Percentiles rank a stretch among this genome's conserved stretches.
These are phyloP conservation scores for Autographa pulchrina DNA, from an alignment of 2,888 invertebrate genomes.

Conservation along the genomic window DNA sequence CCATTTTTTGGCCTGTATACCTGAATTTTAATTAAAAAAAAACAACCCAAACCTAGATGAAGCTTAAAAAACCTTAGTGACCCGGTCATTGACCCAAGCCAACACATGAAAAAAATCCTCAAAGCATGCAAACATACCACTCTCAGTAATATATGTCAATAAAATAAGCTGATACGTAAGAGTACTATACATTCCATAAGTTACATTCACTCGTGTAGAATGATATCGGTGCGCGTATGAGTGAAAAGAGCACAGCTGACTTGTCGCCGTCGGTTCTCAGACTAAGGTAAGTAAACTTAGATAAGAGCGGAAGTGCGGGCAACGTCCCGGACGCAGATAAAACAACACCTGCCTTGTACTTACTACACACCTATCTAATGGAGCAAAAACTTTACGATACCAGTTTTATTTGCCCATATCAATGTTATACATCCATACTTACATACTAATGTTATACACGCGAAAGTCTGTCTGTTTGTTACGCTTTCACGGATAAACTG, in stretches of 20 bases:
- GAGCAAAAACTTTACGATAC: constrained; percentile 48
- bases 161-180: neutral
- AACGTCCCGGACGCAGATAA: constrained; percentile 81
- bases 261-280: constrained; percentile 76
- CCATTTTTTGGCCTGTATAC: too few relatives aligned
- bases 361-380: constrained; percentile 56
- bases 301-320: constrained; percentile 87
- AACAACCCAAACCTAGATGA: too few relatives aligned
- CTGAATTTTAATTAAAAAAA: too few relatives aligned
- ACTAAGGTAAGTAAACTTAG: constrained; percentile 81
- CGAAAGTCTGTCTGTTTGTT: too few relatives aligned
- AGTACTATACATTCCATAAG: neutral
- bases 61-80: too few relatives aligned
- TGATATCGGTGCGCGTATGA: constrained; percentile 38
- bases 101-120: too few relatives aligned
- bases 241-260: constrained; percentile 71
- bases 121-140: too few relatives aligned
- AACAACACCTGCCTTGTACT: constrained; percentile 77
- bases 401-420: constrained; percentile 27
- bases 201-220: constrained; percentile 17
- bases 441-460: too few relatives aligned
- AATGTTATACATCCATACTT: too few relatives aligned
- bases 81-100: too few relatives aligned
- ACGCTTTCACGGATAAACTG: too few relatives aligned
- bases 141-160: too few relatives aligned